phyloP scores from a whole-genome alignment of 2,113 vertebrate genomes.

The Dicerorhinus sumatrensis region DNA sequence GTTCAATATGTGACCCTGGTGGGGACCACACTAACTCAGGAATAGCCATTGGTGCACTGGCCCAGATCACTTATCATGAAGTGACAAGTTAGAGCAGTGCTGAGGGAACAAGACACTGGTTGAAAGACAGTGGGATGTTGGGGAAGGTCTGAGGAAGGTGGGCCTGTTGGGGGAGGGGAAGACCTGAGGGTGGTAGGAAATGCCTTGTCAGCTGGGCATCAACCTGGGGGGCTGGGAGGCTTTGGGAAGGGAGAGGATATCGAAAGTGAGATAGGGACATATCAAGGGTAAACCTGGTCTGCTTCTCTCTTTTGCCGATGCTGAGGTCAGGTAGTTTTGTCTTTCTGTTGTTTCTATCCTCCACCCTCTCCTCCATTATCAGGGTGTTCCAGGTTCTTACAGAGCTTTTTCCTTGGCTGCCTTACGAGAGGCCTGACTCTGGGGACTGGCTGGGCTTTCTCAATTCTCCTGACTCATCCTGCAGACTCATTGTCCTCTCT shows the following conservation, averaged over 20 bases:
- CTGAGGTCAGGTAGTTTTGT: slow-evolving; percentile 32
- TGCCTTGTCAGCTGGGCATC: not conserved
- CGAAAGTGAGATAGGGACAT: not conserved
- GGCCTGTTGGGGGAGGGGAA: not conserved
- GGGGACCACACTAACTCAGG: not conserved
- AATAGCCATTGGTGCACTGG: not conserved
- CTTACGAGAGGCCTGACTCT: slow-evolving; percentile 69
- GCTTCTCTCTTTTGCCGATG: slow-evolving; percentile 13
- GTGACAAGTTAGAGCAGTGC: slow-evolving; percentile 15
- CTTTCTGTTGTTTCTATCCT: slow-evolving; percentile 58
- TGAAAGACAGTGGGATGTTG: not conserved
- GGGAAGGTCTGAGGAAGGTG: not conserved
- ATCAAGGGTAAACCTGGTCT: not conserved
- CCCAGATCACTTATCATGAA: slow-evolving; percentile 34
- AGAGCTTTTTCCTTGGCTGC: slow-evolving; percentile 73
- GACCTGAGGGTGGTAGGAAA: not conserved
- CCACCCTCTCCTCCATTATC: slow-evolving; percentile 52
- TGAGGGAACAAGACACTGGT: not conserved
- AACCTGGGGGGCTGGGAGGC: not conserved
- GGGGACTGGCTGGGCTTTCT: slow-evolving; percentile 73
- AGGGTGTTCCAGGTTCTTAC: slow-evolving; percentile 69
- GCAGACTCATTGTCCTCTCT: slow-evolving; percentile 78
- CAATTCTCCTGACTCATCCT: slow-evolving; percentile 82
- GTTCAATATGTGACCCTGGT: slow-evolving; percentile 38
- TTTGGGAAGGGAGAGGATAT: not conserved